Conservation (phyloP, 2,113 vertebrate genomes). For the Emydura subglobosa region DNA sequence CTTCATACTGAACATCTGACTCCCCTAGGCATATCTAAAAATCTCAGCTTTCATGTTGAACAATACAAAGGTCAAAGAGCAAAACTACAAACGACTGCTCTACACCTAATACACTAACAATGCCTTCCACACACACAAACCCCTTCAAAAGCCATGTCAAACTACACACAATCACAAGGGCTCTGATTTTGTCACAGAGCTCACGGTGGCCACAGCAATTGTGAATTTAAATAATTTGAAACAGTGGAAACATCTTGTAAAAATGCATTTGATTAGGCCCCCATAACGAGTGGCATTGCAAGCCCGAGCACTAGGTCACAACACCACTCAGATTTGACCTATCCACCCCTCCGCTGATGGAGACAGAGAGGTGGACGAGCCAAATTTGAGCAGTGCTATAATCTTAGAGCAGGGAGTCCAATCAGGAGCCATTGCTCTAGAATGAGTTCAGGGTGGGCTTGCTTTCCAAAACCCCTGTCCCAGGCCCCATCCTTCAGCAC, state of each 20-base stretch:
- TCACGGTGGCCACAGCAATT: background rate
- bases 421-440: background rate
- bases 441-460: background rate
- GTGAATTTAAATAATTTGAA: background rate
- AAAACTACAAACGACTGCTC: background rate
- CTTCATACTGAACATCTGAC: background rate
- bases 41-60: background rate
- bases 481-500: background rate
- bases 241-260: background rate
- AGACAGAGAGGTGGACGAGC: background rate
- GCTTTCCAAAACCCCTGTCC: background rate
- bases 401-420: background rate
- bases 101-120: rapidly evolving
- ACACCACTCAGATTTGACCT: background rate
- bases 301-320: background rate
- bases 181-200: background rate
- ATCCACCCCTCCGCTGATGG: background rate
- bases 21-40: rapidly evolving
- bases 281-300: background rate
- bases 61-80: background rate
- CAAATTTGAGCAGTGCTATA: background rate
- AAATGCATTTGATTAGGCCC: background rate
- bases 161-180: background rate
- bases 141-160: background rate
- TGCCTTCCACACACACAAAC: background rate